Evolutionary conservation across 2,888 invertebrate genomes (phyloP).

Genomic region (Sminthurides aquaticus): DNA sequence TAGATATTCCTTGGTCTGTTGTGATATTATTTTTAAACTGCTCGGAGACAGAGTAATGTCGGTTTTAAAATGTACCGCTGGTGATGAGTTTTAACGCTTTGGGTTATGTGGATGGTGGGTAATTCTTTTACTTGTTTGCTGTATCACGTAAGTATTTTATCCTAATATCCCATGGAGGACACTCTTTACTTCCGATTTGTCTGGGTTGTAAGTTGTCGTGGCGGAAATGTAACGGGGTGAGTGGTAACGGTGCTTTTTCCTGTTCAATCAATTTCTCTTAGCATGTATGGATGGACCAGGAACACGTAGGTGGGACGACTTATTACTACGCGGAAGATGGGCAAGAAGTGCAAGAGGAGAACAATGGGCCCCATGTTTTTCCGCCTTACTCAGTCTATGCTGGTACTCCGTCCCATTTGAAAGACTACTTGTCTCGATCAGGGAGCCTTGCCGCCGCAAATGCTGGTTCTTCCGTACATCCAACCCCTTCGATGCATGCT

Average conservation of each 20-base stretch:
- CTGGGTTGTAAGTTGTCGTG: too few species aligned
- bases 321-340: conserved; percentile 66
- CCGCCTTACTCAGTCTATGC: conserved; percentile 57
- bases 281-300: conserved; percentile 51
- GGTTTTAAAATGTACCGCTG: neutral
- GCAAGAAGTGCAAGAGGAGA: conserved; percentile 29
- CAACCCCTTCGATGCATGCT: conserved; percentile 39
- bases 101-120: neutral
- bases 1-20: neutral
- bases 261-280: conserved; percentile 6
- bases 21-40: neutral
- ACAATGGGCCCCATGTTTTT: conserved; percentile 32
- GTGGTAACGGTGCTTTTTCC: neutral
- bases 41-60: neutral
- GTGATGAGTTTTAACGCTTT: neutral
- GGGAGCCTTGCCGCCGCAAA: conserved; percentile 36
- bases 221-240: neutral
- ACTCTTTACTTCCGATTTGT: too few species aligned
- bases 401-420: conserved; percentile 57
- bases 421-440: conserved; percentile 47
- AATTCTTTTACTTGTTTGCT: neutral
- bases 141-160: neutral
- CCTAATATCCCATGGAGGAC: too few species aligned
- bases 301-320: conserved; percentile 88
- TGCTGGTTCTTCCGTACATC: conserved; percentile 38